Percentiles rank a stretch among this genome's conserved stretches.
Evolutionary conservation across 2,888 invertebrate species (phyloP).

Genomic region (Barypeithes pellucidus): DNA sequence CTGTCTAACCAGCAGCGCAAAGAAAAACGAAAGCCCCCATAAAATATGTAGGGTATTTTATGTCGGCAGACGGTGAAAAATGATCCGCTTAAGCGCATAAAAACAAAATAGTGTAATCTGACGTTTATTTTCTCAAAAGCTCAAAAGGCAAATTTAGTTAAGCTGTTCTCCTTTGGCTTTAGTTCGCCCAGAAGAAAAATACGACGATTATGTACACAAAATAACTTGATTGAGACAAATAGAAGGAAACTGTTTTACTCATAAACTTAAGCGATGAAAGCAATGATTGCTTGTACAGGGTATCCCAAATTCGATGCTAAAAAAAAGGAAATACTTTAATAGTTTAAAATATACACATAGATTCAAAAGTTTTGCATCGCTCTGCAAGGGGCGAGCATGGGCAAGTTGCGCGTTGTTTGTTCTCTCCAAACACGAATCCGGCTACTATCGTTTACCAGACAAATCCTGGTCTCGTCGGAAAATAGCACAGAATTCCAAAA

Average conservation of each 20-base stretch:
- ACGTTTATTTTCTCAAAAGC: constrained; percentile 51
- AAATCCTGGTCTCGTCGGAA: too few relatives aligned
- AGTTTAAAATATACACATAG: too few relatives aligned
- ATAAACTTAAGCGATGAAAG: too few relatives aligned
- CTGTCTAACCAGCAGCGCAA: constrained; percentile 18
- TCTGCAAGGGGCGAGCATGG: too few relatives aligned
- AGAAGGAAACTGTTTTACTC: neutral
- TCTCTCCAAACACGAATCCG: too few relatives aligned
- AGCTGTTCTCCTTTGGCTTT: constrained; percentile 38
- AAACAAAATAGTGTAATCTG: constrained; percentile 52
- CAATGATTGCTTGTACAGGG: too few relatives aligned
- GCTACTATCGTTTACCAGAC: too few relatives aligned
- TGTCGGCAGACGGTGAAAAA: constrained; percentile 43
- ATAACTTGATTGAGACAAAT: constrained; percentile 21
- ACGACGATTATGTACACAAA: constrained; percentile 28
- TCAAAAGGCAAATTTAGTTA: constrained; percentile 53
- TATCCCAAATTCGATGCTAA: too few relatives aligned
- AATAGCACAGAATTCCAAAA: too few relatives aligned
- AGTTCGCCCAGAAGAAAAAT: constrained; percentile 35
- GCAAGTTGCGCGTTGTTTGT: too few relatives aligned
- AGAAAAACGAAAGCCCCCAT: constrained; percentile 39
- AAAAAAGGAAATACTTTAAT: too few relatives aligned
- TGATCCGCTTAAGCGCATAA: constrained; percentile 48
- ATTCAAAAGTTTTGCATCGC: too few relatives aligned
- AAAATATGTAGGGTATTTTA: constrained; percentile 45